Evolutionary conservation across 2,888 invertebrate genomes (phyloP), one percentile per base, ranked within the genome.

Genomic region (Drosophila fungiperda): DNA sequence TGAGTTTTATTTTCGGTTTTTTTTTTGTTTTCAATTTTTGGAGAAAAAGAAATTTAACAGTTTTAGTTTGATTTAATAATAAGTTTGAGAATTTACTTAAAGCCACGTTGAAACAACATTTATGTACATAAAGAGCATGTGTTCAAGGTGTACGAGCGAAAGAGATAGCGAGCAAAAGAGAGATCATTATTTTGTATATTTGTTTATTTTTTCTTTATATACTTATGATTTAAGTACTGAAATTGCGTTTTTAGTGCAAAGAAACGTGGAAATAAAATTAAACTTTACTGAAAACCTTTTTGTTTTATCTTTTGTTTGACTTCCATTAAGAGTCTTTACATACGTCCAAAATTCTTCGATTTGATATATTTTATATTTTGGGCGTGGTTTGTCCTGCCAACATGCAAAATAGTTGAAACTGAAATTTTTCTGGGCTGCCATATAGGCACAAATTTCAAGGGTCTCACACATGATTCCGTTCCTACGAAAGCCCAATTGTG

Each of bases 341-440:
- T 88, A 86, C 89, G 92, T 88, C 89, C 91, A 92, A 91, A 82
- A 77, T 67, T 60, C 9, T 54, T 67, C 55, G 26, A 15, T 48
- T 42, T 40, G 9, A 15, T 40, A 42, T 73, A 60, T 32, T n/a
- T 3, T 42, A n/a, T 35, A 0, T 55, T 82, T 88, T 90, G 90
- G 83, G 80, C 89, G 87, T 90, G 90, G 90, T 82, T 79, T 73
- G 69, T 80, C 76, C 78, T 82, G 88, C 87, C 81, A 80, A 83
- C 92, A 92, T 92, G 92, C 92, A 92, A 92, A 92, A 92, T 92
- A 92, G 92, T 90, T 91, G 92, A 92, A 92, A 92, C 82, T 82
- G 82, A 75, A 78, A 69, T 68, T 80, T 83, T 77, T 73, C 49
- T 42, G 52, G 45, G 23, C n/a, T 57, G 29, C 40, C 61, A 70